A percentile compares a stretch with the other conserved stretches of the same genome.
Evolutionary conservation across 2,113 vertebrate species (phyloP).

Genomic region (Amphilophus citrinellus): DNA sequence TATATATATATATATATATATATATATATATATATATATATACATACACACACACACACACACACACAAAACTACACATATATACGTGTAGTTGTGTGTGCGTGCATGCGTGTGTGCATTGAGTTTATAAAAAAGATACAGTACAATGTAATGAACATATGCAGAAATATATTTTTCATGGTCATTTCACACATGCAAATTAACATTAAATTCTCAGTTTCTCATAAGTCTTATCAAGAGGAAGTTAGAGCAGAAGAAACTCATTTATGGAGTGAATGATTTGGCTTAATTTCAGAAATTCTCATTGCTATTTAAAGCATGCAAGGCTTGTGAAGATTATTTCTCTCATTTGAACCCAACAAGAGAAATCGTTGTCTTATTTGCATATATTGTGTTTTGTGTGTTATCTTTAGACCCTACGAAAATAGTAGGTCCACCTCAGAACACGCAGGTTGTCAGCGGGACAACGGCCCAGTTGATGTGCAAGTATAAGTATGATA

Average conservation of each 20-base stretch:
- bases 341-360: not conserved
- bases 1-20: no score
- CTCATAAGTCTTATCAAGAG: slow-evolving; percentile 3
- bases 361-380: not conserved
- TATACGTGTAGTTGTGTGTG: no score
- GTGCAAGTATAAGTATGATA: slow-evolving; percentile 85
- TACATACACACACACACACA: no score
- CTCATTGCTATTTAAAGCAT: not conserved
- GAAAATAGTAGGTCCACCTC: slow-evolving; percentile 81
- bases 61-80: no score
- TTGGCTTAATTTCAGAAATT: slow-evolving; percentile 8
- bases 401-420: slow-evolving; percentile 85
- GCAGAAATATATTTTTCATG: not conserved
- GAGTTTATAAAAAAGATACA: not conserved
- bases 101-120: not conserved
- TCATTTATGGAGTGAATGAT: not conserved
- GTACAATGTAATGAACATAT: not conserved
- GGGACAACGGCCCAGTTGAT: slow-evolving; percentile 82
- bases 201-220: not conserved
- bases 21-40: no score
- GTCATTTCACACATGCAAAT: no score
- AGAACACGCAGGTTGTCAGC: slow-evolving; percentile 80
- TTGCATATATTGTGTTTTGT: not conserved
- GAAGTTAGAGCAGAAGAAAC: not conserved
- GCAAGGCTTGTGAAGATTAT: not conserved